Conservation (phyloP, 1,140 invertebrate species). For the Hestina assimilis region DNA sequence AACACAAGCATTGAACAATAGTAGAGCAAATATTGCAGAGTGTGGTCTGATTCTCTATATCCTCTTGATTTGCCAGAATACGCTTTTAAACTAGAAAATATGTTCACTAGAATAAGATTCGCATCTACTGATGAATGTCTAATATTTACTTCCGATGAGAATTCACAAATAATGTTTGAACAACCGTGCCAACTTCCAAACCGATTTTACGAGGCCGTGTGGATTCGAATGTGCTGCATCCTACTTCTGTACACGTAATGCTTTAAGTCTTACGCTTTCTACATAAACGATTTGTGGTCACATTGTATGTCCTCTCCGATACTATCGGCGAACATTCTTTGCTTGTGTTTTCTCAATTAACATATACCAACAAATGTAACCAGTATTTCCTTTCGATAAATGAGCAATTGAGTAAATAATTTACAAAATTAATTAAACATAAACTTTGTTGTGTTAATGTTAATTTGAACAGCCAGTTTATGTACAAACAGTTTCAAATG, state of each 20-base stretch:
- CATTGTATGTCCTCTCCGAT: background rate
- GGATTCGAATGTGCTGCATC: conserved; percentile 14
- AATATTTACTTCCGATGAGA: conserved; percentile 5
- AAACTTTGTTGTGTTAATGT: no score
- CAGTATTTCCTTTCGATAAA: no score
- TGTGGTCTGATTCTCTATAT: background rate
- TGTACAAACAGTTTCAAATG: no score
- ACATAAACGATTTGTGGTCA: conserved; percentile 12
- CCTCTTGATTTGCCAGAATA: background rate
- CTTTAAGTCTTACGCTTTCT: conserved; percentile 7
- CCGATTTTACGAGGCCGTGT: conserved; percentile 16
- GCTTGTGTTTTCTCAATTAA: background rate
- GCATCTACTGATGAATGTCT: conserved; percentile 6
- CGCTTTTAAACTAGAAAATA: background rate
- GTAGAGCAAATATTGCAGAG: background rate
- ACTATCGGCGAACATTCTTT: background rate
- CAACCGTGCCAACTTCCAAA: conserved; percentile 12
- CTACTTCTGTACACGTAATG: conserved; percentile 20
- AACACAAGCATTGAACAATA: background rate
- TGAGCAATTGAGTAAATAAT: no score
- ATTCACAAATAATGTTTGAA: conserved; percentile 11
- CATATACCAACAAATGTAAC: no score
- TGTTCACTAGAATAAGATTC: background rate
- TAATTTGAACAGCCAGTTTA: no score
- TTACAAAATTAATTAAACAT: no score